phyloP scores from a whole-genome alignment of 2,113 vertebrate species.

The Hipposideros armiger region DNA sequence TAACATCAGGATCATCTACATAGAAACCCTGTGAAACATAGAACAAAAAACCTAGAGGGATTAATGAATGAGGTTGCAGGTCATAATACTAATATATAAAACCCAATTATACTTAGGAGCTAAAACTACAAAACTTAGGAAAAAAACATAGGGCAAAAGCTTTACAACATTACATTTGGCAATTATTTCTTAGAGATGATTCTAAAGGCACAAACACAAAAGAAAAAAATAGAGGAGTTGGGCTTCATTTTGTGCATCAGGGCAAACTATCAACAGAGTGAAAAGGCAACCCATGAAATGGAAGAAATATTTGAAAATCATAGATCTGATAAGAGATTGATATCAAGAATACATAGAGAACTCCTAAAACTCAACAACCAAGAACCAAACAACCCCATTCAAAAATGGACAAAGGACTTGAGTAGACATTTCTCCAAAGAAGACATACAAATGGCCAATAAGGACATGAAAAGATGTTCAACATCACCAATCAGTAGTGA shows the following conservation, averaged over 20 bases:
- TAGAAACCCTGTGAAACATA: not conserved
- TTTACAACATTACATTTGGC: not conserved
- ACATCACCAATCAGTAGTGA: too few relatives aligned
- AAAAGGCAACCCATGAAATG: not conserved
- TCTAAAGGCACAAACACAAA: not conserved
- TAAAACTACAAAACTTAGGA: not conserved
- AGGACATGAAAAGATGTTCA: too few relatives aligned
- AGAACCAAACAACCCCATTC: too few relatives aligned
- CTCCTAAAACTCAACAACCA: too few relatives aligned
- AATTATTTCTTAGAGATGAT: not conserved
- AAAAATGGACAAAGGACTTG: too few relatives aligned
- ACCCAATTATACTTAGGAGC: not conserved
- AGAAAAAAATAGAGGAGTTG: not conserved
- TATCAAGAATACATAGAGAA: too few relatives aligned
- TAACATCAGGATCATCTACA: not conserved
- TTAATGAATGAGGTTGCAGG: not conserved
- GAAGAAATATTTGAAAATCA: not conserved
- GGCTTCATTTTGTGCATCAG: not conserved
- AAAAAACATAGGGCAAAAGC: not conserved
- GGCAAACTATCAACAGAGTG: not conserved
- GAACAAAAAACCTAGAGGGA: not conserved
- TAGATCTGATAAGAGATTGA: not conserved
- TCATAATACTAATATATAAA: not conserved
- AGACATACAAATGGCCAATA: too few relatives aligned
- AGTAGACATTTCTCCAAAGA: too few relatives aligned